Percentiles rank a stretch among this genome's conserved stretches.
phyloP scores from a whole-genome alignment of 2,113 vertebrate genomes.

The Nibea albiflora region DNA sequence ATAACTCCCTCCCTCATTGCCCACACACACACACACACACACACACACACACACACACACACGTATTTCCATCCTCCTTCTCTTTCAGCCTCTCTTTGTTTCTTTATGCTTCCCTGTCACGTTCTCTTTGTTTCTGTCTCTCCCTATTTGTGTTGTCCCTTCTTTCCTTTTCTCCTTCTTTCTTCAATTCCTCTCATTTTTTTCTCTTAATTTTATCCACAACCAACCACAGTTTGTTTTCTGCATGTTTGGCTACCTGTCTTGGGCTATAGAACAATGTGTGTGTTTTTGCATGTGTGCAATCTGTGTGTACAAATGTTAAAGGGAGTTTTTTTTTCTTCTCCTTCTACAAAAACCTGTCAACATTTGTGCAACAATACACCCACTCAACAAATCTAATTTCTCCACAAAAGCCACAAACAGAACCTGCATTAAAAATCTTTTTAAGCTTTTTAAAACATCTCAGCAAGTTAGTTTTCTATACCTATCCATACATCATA shows the following conservation, averaged over 20 bases:
- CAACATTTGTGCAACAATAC: constrained; percentile 1
- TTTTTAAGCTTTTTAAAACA: background rate
- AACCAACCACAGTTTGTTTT: background rate
- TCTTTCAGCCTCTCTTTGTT: constrained; percentile 7
- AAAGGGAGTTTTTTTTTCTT: background rate
- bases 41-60: too few relatives aligned
- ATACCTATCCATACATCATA: background rate
- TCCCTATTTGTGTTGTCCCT: background rate
- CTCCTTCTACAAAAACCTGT: background rate
- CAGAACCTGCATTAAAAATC: background rate
- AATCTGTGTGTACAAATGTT: background rate
- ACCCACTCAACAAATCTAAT: background rate
- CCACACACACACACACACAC: background rate
- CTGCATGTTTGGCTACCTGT: background rate
- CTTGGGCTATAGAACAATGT: background rate
- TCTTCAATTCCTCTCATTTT: background rate
- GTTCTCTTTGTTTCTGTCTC: constrained; percentile 5
- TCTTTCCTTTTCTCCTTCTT: background rate
- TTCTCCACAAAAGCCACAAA: background rate
- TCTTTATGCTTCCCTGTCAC: constrained; percentile 11
- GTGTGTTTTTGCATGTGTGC: background rate
- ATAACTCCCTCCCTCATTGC: constrained; percentile 10
- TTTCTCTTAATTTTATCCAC: constrained; percentile 5
- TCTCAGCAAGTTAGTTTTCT: background rate
- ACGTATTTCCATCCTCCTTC: background rate